Conservation (phyloP, 2,888 invertebrate genomes). For the Coenonympha glycerion region DNA sequence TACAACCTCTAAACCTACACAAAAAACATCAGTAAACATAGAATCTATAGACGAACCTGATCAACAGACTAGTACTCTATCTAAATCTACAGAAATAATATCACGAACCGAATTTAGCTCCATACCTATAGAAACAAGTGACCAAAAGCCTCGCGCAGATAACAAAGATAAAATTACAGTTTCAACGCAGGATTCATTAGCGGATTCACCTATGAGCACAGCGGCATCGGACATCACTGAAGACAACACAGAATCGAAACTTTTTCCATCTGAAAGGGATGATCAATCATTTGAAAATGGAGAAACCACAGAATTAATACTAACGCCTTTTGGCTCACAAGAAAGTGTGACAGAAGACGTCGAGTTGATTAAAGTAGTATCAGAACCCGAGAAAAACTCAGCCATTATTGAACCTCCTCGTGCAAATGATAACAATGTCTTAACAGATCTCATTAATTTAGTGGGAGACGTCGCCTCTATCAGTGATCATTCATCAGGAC, state of each 20-base stretch:
- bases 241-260: slow-evolving; percentile 43
- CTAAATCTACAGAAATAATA: slow-evolving; percentile 59
- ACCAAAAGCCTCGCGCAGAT: slow-evolving; percentile 60
- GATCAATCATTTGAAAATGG: slow-evolving; percentile 47
- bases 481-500: slow-evolving; percentile 52
- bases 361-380: slow-evolving; percentile 55
- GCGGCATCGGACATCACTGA: slow-evolving; percentile 40
- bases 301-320: slow-evolving; percentile 61
- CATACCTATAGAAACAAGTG: slow-evolving; percentile 63
- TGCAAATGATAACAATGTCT: slow-evolving; percentile 45
- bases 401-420: slow-evolving; percentile 50
- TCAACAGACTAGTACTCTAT: slow-evolving; percentile 42
- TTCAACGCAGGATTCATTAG: slow-evolving; percentile 39
- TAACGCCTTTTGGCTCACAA: slow-evolving; percentile 53
- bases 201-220: slow-evolving; percentile 37
- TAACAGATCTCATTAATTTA: slow-evolving; percentile 60
- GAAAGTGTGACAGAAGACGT: slow-evolving; percentile 58
- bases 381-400: slow-evolving; percentile 47
- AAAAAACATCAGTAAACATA: slow-evolving; percentile 5
- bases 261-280: slow-evolving; percentile 33
- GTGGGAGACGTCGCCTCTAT: slow-evolving; percentile 69
- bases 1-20: slow-evolving; percentile 15
- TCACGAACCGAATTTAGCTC: slow-evolving; percentile 64
- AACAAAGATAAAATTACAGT: slow-evolving; percentile 42
- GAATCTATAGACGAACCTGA: slow-evolving; percentile 28